Evolutionary conservation across 2,797 vertebrate genomes (phyloP), one percentile per base, ranked within the genome.

Genomic region (Thripadectes ignobilis): DNA sequence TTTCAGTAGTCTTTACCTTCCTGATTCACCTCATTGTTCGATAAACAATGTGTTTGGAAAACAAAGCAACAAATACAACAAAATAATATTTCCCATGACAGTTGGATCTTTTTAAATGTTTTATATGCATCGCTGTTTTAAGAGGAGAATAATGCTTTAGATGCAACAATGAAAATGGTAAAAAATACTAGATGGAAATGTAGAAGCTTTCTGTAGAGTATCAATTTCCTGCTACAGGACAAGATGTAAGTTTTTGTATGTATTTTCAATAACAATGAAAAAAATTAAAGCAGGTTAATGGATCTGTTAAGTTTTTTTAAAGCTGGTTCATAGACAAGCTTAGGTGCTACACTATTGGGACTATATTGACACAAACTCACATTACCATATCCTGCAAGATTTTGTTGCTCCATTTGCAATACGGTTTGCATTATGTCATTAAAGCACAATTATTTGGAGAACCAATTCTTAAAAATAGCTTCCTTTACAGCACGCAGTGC

Each of bases 391-490:
- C n/a, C 51, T 21, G 7, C 38, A 38, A 69, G 39, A 49, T 80
- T 52, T 82, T 66, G 7, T 83, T 41, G 66, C 38, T 91, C 52
- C 3, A 3, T 66, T 92, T 86, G 49, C 24, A 54, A 4, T 57
- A 23, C 5, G 30, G 32, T 39, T 88, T 61, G 13, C 32, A 65
- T 80, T 54, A 55, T 23, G 52, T 59, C 73, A 72, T 79, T 84
- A 51, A 89, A 87, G 49, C 24, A 30, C 45, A 74, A 49, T 85
- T 83, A 80, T 61, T 74, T 71, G 41, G 55, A 89, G 63, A 89
- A 63, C 43, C 18, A 39, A 8, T 55, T 73, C n/a, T 72, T 43
- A 26, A 87, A 79, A 63, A 14, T 21, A 41, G 36, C 67, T 87
- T 79, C 91, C 92, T 78, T 63, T 48, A 11, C 51, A 78, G 49